Evolutionary conservation across 2,113 vertebrate genomes (phyloP), one percentile per base, ranked within the genome.

Genomic region (Reinhardtius hippoglossoides): DNA sequence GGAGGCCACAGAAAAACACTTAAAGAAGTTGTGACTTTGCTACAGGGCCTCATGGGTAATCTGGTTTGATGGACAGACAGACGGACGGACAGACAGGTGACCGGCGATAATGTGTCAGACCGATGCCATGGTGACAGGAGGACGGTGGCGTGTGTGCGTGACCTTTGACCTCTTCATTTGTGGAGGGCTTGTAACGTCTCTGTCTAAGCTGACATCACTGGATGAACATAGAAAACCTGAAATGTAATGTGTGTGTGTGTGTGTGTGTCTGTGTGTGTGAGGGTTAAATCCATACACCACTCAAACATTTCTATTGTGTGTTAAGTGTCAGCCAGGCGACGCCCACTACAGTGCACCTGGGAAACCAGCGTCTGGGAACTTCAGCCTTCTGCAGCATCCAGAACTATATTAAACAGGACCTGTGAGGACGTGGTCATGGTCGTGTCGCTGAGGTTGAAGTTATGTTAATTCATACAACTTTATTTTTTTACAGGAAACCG

Each of bases 21-120:
- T 87, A 78, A 85, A 81, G 83, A 83, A 87, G 87, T 85, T 83
- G 81, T 88, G 90, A 85, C 84, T 87, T 72, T 72, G 80, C 73
- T 74, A 74, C 87, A 46, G 84, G 78, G 86, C 83, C 85, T 89
- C 83, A 26, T 71, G 80, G 80, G 82, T 90, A 89, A 91, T 89
- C 87, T 88, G 83, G 55, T 87, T 84, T 90, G 90, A 90, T 48
- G 75, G 81, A 86, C 80, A 61, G 80, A 86, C 80, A 73, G 83
- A 80, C 13, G 27, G 72, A 77, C 62, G 67, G 86, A 86, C 85
- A 69, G 87, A 90, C 90, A 91, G 88, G 85, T 92, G 90, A 89
- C 88, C 82, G 67, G 87, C 85, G 85, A 88, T 90, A 85, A 87
- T 5, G 4, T 91, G 88, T 89, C 90, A 89, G 57, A 63, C 67